Conservation (phyloP, 2,797 vertebrate genomes). For the Megaceryle alcyon region DNA sequence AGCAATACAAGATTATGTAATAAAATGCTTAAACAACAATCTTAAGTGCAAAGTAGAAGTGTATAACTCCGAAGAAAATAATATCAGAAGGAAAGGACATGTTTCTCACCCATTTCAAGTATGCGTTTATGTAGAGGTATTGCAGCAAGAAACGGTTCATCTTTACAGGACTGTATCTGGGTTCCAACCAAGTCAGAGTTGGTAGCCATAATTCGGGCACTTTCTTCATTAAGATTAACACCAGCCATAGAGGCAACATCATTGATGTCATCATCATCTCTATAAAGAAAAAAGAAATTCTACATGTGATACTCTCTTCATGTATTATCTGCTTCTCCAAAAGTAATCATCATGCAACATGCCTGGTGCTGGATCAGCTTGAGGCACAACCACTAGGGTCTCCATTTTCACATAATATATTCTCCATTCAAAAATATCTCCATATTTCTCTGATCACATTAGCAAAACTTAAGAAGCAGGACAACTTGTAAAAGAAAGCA, state of each 20-base stretch:
- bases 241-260: slow-evolving; percentile 90
- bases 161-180: slow-evolving; percentile 88
- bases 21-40: not conserved
- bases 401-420: not conserved
- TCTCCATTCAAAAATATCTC: not conserved
- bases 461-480: not conserved
- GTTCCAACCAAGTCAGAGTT: slow-evolving; percentile 88
- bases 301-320: not conserved
- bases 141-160: slow-evolving; percentile 87
- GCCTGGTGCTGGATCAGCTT: rapidly evolving
- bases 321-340: not conserved
- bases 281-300: slow-evolving; percentile 43
- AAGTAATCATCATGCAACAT: not conserved
- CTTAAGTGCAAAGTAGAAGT: not conserved
- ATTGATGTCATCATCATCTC: slow-evolving; percentile 92
- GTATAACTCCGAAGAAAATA: not conserved
- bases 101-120: slow-evolving; percentile 84
- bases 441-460: not conserved
- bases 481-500: not conserved
- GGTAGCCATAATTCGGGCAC: slow-evolving; percentile 86
- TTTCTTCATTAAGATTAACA: slow-evolving; percentile 90
- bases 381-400: not conserved
- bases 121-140: slow-evolving; percentile 86
- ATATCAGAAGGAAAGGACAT: not conserved
- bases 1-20: not conserved